phyloP scores from a whole-genome alignment of 1,140 invertebrate species.

The Hydropsyche tenuis region DNA sequence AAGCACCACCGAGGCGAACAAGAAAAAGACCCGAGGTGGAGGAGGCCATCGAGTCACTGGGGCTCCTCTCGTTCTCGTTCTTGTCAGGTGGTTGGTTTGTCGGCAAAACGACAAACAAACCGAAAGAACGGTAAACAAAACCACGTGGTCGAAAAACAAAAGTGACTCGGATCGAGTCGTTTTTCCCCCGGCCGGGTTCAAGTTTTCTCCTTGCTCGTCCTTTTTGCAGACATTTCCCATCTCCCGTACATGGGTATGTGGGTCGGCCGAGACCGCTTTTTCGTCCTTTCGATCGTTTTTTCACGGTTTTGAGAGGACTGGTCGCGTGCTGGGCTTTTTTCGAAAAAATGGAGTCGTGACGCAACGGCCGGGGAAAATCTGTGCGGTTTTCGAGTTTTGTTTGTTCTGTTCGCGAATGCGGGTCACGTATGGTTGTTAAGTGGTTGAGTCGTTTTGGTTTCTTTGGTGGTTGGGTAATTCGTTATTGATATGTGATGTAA shows the following conservation, averaged over 20 bases:
- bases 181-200: constrained; percentile 31
- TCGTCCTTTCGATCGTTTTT: no score
- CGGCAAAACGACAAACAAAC: constrained; percentile 25
- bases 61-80: neutral
- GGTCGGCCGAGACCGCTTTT: constrained; percentile 17
- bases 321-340: no score
- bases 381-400: no score
- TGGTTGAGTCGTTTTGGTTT: no score
- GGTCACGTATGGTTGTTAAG: no score
- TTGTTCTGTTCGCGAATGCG: no score
- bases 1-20: neutral
- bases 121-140: constrained; percentile 45
- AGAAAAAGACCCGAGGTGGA: neutral
- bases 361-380: no score
- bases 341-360: no score
- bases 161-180: constrained; percentile 44
- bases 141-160: constrained; percentile 44
- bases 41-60: constrained; percentile 17
- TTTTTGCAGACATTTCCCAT: neutral
- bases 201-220: constrained; percentile 9
- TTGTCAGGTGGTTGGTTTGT: constrained; percentile 19
- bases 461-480: no score
- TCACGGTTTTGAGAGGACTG: no score
- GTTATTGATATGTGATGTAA: no score
- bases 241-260: constrained; percentile 29